Base-by-base conservation (phyloP, 2,888 invertebrate species). In the Hemicrepidius hirtus region DNA sequence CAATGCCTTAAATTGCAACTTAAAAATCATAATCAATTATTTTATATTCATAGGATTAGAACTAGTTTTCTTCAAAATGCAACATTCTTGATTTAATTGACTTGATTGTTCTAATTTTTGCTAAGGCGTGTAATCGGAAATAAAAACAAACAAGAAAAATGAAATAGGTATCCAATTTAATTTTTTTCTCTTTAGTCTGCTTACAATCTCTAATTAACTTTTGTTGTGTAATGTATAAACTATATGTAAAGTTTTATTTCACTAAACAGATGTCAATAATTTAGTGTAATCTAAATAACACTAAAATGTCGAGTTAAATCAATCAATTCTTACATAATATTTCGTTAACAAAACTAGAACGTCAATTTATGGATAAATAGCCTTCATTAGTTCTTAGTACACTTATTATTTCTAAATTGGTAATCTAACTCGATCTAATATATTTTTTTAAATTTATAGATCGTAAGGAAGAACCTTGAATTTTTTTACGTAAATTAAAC, bases 341-440 rank as follows among this genome's bases (percentile, higher is more conserved):
- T 50, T 50, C 50, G 50, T 50, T 50, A 50, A 20, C 21, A 13
- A 24, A 50, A 50, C 50, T 50, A 50, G 50, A 50, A 50, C 50
- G 50, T 50, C 50, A 50, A 50, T 50, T 50, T 50, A 50, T 50
- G 50, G 50, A 18, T 50, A 50, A 49, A 50, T 12, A 28, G 50
- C 16, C 50, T 50, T 50, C 50, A 50, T 50, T 50, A 50, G 10
- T 24, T 21, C 12, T n/a, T 13, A 3, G 3, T 50, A 50, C 24
- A 10, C 24, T 50, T 24, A 28, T 50, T 24, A 50, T 50, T 50
- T 21, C 28, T 50, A 28, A 13, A 9, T 32, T 32, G 32, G 32
- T 1, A 32, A 32, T 6, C 32, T 32, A 32, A 3, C 1, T 24
- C 21, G 3, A 18, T 50, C 24, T 20, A 16, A 44, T 18, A 16